These are phyloP conservation scores for Actenoides lindsayi DNA, from an alignment of 2,113 vertebrate genomes.

Conservation along the genomic window DNA sequence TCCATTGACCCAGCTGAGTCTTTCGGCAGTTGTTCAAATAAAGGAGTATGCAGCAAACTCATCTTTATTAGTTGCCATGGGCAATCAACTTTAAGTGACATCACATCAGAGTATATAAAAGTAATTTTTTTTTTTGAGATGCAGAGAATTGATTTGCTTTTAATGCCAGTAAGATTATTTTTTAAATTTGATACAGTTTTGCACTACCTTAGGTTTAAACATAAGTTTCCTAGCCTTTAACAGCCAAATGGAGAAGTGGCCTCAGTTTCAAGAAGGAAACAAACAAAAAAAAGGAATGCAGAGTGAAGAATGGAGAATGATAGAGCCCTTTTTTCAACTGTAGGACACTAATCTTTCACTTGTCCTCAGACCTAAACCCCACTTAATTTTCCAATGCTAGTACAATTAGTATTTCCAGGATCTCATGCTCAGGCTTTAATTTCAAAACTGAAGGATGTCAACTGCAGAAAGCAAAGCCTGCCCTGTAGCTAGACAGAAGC, in stretches of 20 bases:
- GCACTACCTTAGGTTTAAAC: neutral
- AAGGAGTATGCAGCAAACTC: neutral
- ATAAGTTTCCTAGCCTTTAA: neutral
- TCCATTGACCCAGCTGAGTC: neutral
- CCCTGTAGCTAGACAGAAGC: neutral
- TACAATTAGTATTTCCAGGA: neutral
- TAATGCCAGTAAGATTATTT: neutral
- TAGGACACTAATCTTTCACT: neutral
- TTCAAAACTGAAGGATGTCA: neutral
- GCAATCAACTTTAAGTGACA: neutral
- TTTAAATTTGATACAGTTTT: neutral
- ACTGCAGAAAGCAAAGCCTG: neutral
- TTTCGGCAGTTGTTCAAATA: neutral
- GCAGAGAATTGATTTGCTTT: neutral
- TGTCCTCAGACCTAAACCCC: neutral
- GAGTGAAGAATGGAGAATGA: neutral
- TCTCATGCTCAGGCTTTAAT: neutral
- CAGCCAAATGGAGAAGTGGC: neutral
- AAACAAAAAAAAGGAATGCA: neutral
- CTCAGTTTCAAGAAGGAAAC: neutral
- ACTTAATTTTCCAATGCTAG: neutral
- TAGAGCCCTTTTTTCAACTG: neutral
- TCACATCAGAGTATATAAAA: neutral
- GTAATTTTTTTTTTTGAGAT: neutral
- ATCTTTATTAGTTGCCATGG: neutral